These are phyloP conservation scores for Cremastobaeus sp. DNA, from an alignment of 2,888 invertebrate genomes.

Conservation along the genomic window DNA sequence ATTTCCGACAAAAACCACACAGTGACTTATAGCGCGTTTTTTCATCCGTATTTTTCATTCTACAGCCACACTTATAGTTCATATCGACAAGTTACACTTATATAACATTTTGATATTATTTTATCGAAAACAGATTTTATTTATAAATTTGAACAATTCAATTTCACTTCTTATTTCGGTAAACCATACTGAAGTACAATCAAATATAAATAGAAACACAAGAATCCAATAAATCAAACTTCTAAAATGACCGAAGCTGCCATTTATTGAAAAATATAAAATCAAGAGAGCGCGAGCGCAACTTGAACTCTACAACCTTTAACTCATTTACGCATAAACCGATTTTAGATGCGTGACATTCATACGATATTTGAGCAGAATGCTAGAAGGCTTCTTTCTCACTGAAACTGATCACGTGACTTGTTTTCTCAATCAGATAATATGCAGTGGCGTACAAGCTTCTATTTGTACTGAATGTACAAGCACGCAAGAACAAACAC, in stretches of 20 bases:
- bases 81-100: no score
- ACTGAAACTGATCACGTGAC: constrained; percentile 34
- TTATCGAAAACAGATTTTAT: no score
- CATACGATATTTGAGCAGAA: constrained; percentile 26
- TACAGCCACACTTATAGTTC: no score
- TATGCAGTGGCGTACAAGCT: constrained; percentile 1
- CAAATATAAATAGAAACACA: constrained; percentile 3
- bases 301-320: constrained; percentile 6
- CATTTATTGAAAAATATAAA: constrained; percentile 27
- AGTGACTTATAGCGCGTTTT: no score
- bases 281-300: constrained; percentile 8
- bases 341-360: constrained; percentile 37
- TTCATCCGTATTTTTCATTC: no score
- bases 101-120: no score
- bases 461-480: constrained; percentile 20
- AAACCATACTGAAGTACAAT: no score
- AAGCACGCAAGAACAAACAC: constrained; percentile 14
- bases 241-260: not conserved
- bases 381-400: constrained; percentile 19
- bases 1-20: no score
- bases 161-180: no score
- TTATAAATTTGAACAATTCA: no score
- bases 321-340: constrained; percentile 37
- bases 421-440: constrained; percentile 25
- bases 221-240: constrained; percentile 22